Percentiles rank a stretch among this genome's conserved stretches.
Evolutionary conservation across 2,113 vertebrate species (phyloP).

Genomic region (Xyliphius kryptos): DNA sequence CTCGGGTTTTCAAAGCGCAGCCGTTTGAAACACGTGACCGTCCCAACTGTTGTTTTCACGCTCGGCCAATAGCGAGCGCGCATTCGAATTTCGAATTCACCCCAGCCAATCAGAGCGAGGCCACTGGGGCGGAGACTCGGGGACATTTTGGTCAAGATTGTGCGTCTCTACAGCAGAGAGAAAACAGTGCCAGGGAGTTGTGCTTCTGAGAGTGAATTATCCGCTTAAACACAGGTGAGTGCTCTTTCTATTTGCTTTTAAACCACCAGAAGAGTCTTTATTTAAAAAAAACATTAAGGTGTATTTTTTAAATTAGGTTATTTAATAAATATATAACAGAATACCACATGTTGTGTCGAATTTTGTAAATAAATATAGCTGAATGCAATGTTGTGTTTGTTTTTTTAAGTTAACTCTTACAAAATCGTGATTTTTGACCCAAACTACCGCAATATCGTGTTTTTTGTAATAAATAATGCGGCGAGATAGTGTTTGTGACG

Average conservation of each 20-base stretch:
- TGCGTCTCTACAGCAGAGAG: conserved; percentile 42
- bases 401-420: too few relatives aligned
- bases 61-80: neutral
- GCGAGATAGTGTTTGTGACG: too few relatives aligned
- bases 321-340: too few relatives aligned
- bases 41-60: too few relatives aligned
- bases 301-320: neutral
- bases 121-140: conserved; percentile 43
- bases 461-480: too few relatives aligned
- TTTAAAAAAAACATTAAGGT: neutral
- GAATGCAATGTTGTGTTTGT: too few relatives aligned
- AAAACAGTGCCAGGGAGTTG: conserved; percentile 53
- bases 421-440: too few relatives aligned
- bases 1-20: too few relatives aligned
- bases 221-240: conserved; percentile 50
- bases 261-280: neutral
- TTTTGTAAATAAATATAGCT: too few relatives aligned
- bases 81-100: conserved; percentile 50
- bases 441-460: neutral
- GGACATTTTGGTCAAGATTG: conserved; percentile 56
- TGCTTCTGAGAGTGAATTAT: conserved; percentile 35
- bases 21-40: too few relatives aligned
- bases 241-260: neutral
- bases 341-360: too few relatives aligned
- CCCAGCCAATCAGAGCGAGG: conserved; percentile 36